Evolutionary conservation across 2,888 invertebrate genomes (phyloP), one percentile per base, ranked within the genome.

Genomic region (Anaspis maculata): DNA sequence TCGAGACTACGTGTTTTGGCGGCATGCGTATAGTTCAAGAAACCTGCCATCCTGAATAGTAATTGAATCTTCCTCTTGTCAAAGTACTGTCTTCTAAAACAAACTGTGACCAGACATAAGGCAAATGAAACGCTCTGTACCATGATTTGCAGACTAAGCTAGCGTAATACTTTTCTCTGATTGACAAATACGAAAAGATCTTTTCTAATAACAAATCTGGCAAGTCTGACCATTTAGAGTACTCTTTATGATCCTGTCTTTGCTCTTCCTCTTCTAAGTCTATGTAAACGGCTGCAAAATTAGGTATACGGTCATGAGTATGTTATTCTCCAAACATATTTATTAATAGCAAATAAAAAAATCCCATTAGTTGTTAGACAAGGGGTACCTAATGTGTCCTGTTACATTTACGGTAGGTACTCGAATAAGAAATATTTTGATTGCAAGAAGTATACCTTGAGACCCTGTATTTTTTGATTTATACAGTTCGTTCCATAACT

Each of bases 11-110:
- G 44, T 56, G 19, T 12, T 24, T 24, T 9, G 10, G 12, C n/a
- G 15, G n/a, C n/a, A n/a, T n/a, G n/a, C n/a, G n/a, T n/a, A n/a
- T n/a, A n/a, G n/a, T n/a, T n/a, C n/a, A n/a, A n/a, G n/a, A n/a
- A 30, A 73, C 74, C 66, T 82, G 83, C 79, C 85, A 87, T 11
- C 87, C 87, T 29, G 81, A 79, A 58, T 84, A 86, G 50, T 85
- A 82, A 54, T 86, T 86, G 57, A 77, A 86, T 56, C 80, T 78
- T 13, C 79, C 70, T 34, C 83, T 71, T 0, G 85, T 85, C 13
- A 88, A 67, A 0, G 84, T 82, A 1, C 70, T 70, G 55, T 87
- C 87, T 41, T 77, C 74, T 25, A 87, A 67, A 1, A 74, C 68
- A 53, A 88, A 87, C 7, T 72, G 74, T 4, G 76, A 69, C 88